These are phyloP conservation scores for Aphaenogaster rudis DNA, from an alignment of 1,140 invertebrate species.

Conservation along the genomic window DNA sequence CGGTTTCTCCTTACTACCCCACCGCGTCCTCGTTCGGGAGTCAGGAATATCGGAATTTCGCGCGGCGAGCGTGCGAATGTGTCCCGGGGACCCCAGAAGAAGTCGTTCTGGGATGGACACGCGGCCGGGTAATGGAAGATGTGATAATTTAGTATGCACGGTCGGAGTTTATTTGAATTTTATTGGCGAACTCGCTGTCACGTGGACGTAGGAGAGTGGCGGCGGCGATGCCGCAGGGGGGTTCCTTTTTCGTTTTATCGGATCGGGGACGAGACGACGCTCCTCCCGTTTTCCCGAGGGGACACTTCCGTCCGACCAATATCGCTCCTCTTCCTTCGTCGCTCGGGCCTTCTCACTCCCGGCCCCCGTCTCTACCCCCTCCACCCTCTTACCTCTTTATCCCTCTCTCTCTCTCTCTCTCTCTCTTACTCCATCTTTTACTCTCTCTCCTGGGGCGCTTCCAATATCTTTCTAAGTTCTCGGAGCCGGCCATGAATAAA, in stretches of 20 bases:
- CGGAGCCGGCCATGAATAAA: constrained; percentile 87
- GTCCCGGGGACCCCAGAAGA: constrained; percentile 51
- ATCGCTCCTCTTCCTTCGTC: constrained; percentile 78
- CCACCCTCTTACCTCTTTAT: constrained; percentile 49
- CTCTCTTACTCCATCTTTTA: constrained; percentile 41
- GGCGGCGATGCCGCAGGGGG: constrained; percentile 76
- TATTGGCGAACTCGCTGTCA: constrained; percentile 85
- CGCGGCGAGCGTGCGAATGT: constrained; percentile 62
- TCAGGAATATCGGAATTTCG: constrained; percentile 75
- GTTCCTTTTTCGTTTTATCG: constrained; percentile 84
- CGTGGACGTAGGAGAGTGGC: constrained; percentile 76
- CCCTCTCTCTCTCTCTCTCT: constrained; percentile 48
- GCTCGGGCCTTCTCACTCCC: constrained; percentile 45
- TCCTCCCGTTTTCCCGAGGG: constrained; percentile 85
- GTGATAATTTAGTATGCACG: constrained; percentile 87
- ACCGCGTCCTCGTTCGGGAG: constrained; percentile 27
- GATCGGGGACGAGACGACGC: constrained; percentile 82
- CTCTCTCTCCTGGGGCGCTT: constrained; percentile 83
- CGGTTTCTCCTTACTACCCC: background rate
- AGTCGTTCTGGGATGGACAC: constrained; percentile 70
- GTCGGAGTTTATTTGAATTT: constrained; percentile 87
- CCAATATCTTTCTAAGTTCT: constrained; percentile 87
- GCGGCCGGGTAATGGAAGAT: constrained; percentile 86
- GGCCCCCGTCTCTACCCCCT: constrained; percentile 14
- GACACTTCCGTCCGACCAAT: constrained; percentile 87